Evolutionary conservation across 2,888 invertebrate genomes (phyloP).

Genomic region (Aleiodes testaceus): DNA sequence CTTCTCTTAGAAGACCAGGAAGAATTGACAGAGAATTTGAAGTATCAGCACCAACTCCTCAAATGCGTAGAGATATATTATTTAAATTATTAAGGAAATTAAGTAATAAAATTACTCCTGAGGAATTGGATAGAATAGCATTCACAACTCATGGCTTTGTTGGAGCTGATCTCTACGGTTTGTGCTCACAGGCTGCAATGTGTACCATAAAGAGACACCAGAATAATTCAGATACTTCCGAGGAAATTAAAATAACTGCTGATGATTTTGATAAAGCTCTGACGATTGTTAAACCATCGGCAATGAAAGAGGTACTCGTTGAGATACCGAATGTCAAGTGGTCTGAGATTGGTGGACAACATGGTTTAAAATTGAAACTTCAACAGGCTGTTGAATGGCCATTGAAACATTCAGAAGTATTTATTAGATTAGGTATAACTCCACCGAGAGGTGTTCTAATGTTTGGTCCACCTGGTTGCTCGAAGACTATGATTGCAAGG

Average conservation of each 20-base stretch:
- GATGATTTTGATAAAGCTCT: slow-evolving; percentile 79
- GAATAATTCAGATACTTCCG: slow-evolving; percentile 48
- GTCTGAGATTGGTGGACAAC: slow-evolving; percentile 95
- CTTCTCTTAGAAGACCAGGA: slow-evolving; percentile 84
- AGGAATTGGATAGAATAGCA: slow-evolving; percentile 79
- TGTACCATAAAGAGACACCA: slow-evolving; percentile 76
- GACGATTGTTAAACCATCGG: slow-evolving; percentile 86
- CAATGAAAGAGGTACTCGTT: slow-evolving; percentile 91
- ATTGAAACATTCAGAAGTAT: slow-evolving; percentile 87
- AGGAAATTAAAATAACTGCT: slow-evolving; percentile 17
- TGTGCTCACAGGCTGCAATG: slow-evolving; percentile 84
- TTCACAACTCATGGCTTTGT: slow-evolving; percentile 91
- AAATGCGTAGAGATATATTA: slow-evolving; percentile 81
- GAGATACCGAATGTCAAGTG: slow-evolving; percentile 92
- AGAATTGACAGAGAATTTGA: slow-evolving; percentile 88
- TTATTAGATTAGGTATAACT: slow-evolving; percentile 84
- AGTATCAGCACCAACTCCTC: slow-evolving; percentile 82
- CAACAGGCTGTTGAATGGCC: slow-evolving; percentile 97
- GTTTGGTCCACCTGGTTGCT: slow-evolving; percentile 98
- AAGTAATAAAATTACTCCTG: slow-evolving; percentile 75
- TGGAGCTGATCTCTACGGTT: slow-evolving; percentile 87
- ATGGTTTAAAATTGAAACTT: slow-evolving; percentile 87
- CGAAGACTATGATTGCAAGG: slow-evolving; percentile 98
- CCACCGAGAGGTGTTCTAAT: slow-evolving; percentile 93
- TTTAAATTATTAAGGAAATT: slow-evolving; percentile 77